Evolutionary conservation across 2,113 vertebrate species (phyloP).

Genomic region (Prunella himalayana): DNA sequence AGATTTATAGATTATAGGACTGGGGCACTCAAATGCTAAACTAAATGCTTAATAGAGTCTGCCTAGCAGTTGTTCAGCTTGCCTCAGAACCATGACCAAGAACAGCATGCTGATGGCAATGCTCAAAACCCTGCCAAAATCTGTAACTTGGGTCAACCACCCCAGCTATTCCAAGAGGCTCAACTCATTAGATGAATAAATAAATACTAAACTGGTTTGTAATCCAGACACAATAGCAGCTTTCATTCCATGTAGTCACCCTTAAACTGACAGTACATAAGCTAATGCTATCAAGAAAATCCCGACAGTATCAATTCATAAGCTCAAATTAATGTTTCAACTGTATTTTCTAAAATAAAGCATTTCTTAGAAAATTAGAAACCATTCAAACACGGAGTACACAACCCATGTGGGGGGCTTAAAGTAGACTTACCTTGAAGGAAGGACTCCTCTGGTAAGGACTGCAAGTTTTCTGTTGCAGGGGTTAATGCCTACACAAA

Average conservation of each 20-base stretch:
- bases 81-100: neutral
- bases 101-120: neutral
- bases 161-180: neutral
- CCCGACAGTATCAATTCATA: neutral
- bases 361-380: neutral
- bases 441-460: neutral
- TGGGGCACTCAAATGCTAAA: neutral
- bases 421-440: conserved; percentile 16
- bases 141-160: neutral
- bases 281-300: neutral
- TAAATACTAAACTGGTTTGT: neutral
- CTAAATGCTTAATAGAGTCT: neutral
- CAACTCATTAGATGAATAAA: neutral
- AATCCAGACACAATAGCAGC: neutral
- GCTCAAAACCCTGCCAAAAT: neutral
- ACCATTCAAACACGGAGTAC: neutral
- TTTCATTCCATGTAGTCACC: neutral
- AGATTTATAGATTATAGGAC: neutral
- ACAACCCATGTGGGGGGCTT: neutral
- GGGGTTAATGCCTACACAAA: neutral
- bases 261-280: neutral
- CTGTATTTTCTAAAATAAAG: neutral
- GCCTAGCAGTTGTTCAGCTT: neutral
- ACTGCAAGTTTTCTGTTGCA: neutral
- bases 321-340: neutral